Percentiles rank a stretch among this genome's conserved stretches.
phyloP scores from a whole-genome alignment of 2,888 invertebrate species.

The Acholoe squamosa region DNA sequence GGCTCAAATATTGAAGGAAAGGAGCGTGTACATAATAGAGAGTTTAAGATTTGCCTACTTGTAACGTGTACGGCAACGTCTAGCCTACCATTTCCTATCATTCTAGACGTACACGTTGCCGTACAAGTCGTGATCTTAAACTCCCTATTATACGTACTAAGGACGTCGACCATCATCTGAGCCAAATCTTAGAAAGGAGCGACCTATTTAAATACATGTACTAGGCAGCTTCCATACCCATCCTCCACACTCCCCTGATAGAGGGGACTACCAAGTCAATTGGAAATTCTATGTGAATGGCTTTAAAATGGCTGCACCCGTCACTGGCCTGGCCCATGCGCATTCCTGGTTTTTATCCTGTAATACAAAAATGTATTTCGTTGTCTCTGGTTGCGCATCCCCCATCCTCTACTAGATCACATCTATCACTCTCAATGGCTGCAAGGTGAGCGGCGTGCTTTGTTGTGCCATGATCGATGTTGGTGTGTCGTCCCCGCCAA shows the following conservation, averaged over 20 bases:
- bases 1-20: background rate
- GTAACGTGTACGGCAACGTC: too few species aligned
- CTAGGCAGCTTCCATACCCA: background rate
- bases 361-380: background rate
- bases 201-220: too few species aligned
- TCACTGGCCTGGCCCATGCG: background rate
- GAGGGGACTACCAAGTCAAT: background rate
- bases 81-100: too few species aligned
- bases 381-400: background rate
- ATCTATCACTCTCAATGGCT: background rate
- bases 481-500: background rate
- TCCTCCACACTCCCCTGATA: background rate
- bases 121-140: too few species aligned
- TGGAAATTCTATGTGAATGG: background rate
- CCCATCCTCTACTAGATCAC: background rate
- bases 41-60: too few species aligned
- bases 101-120: too few species aligned
- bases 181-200: background rate
- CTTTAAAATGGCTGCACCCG: background rate
- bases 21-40: too few species aligned
- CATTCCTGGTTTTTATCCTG: background rate
- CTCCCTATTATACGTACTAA: too few species aligned
- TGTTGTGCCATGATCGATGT: background rate
- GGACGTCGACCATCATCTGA: constrained; percentile 7
- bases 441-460: background rate